A percentile compares a stretch with the other conserved stretches of the same genome.
Evolutionary conservation across 2,888 invertebrate species (phyloP).

Genomic region (Rhynchonema sp.): DNA sequence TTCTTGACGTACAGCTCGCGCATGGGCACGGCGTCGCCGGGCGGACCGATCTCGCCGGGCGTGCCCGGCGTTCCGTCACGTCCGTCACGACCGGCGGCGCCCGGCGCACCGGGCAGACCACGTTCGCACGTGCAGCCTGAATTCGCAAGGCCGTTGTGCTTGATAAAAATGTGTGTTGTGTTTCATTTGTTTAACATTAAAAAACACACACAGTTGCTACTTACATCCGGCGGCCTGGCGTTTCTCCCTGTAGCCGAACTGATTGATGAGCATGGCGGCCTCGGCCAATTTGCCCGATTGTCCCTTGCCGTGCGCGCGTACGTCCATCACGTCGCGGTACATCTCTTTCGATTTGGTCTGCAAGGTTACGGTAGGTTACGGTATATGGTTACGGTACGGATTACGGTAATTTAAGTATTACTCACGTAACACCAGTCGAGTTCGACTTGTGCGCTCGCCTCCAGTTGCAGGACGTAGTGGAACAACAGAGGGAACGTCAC

Average conservation of each 20-base stretch:
- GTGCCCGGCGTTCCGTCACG: slow-evolving; percentile 13
- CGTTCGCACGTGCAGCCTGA: slow-evolving; percentile 21
- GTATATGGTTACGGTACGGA: too few relatives aligned
- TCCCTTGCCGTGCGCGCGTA: not conserved
- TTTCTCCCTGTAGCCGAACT: not conserved
- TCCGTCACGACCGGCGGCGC: slow-evolving; percentile 18
- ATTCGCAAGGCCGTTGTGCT: too few relatives aligned
- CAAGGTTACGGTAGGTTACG: too few relatives aligned
- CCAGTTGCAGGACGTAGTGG: slow-evolving; percentile 25
- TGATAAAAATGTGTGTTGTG: too few relatives aligned
- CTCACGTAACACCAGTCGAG: slow-evolving; percentile 24
- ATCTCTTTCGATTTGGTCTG: not conserved
- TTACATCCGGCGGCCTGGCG: not conserved
- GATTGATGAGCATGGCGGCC: not conserved
- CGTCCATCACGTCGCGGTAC: not conserved
- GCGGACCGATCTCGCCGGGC: slow-evolving; percentile 3
- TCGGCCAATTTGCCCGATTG: not conserved
- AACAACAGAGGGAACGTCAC: slow-evolving; percentile 25
- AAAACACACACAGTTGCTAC: not conserved
- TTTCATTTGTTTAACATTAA: too few relatives aligned
- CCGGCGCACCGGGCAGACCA: slow-evolving; percentile 24
- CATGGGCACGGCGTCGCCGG: not conserved
- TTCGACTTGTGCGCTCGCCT: slow-evolving; percentile 22
- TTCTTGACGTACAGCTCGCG: not conserved
- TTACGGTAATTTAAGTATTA: too few relatives aligned